These are phyloP conservation scores for Apis florea DNA, from an alignment of 1,140 invertebrate species.

Conservation along the genomic window DNA sequence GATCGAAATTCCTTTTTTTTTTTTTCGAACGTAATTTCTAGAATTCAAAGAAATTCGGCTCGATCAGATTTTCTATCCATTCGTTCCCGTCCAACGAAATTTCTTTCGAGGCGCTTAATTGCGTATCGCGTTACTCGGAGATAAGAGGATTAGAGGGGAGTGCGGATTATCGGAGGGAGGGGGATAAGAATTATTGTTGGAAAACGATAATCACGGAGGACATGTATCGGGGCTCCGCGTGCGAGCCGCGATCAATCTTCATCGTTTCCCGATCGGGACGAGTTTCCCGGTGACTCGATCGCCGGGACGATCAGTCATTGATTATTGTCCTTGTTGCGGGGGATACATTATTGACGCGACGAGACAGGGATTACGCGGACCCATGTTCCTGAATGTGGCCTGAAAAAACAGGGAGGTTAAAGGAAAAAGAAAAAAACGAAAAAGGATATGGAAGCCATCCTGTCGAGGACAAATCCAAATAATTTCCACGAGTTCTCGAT, in stretches of 20 bases:
- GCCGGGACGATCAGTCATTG: constrained; percentile 54
- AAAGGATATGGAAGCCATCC: background rate
- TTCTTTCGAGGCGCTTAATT: constrained; percentile 22
- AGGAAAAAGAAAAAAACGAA: background rate
- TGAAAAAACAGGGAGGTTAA: background rate
- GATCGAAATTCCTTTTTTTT: too few relatives aligned
- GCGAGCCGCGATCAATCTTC: constrained; percentile 57
- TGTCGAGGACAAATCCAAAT: constrained; percentile 12
- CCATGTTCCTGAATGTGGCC: background rate
- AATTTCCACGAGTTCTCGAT: constrained; percentile 23
- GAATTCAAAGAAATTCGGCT: background rate
- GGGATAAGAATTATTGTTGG: constrained; percentile 50
- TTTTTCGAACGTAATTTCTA: too few relatives aligned
- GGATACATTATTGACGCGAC: constrained; percentile 33
- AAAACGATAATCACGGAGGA: constrained; percentile 50
- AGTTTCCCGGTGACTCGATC: background rate
- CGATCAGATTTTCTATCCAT: constrained; percentile 3
- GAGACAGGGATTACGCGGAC: constrained; percentile 19
- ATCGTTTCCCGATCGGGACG: constrained; percentile 54
- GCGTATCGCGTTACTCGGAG: constrained; percentile 28
- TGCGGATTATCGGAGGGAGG: constrained; percentile 35
- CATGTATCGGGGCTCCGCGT: constrained; percentile 15
- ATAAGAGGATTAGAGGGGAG: constrained; percentile 31
- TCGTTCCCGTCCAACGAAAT: constrained; percentile 25
- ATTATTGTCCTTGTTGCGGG: constrained; percentile 43